Evolutionary conservation across 2,888 invertebrate species (phyloP), one percentile per base, ranked within the genome.

Genomic region (Mimas tiliae): DNA sequence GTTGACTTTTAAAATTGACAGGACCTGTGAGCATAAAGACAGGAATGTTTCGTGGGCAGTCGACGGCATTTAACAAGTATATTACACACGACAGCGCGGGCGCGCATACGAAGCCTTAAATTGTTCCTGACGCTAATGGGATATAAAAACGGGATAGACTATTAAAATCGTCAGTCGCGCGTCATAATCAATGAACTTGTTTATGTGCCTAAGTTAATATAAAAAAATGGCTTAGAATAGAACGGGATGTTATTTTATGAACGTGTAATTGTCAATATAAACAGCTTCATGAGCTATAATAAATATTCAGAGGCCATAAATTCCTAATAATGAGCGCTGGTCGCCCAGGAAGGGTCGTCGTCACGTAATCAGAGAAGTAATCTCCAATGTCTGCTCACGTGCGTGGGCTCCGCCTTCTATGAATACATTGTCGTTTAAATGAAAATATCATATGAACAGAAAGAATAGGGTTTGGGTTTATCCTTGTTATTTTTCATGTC

Each of bases 321-420:
- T 78, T 79, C 71, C 69, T 79, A 75, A 82, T 81, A 83, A 82
- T 79, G 75, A 78, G 79, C 72, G 73, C 70, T 75, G 83, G 84
- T 84, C 84, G 76, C 82, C 79, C 80, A 83, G 78, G 80, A 81
- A 81, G 87, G 85, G 83, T 83, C 82, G 80, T 77, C 75, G 86
- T 89, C 90, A 91, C 91, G 90, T 90, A 87, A 88, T 87, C 86
- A 76, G 82, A 81, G 84, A 82, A 85, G 79, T 89, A 90, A 92
- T 91, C 89, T 87, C 82, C 80, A 81, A 74, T 89, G 90, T 90
- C 83, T 83, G 79, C 84, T 88, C 90, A 91, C 89, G 91, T 86
- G 85, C 89, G 85, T 87, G 82, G 85, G 85, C 72, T 77, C 48
- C 75, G 70, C 70, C 72, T 76, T 78, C 73, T 79, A 72, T 72